Evolutionary conservation across 1,140 invertebrate species (phyloP).

Genomic region (Trialeurodes vaporariorum): DNA sequence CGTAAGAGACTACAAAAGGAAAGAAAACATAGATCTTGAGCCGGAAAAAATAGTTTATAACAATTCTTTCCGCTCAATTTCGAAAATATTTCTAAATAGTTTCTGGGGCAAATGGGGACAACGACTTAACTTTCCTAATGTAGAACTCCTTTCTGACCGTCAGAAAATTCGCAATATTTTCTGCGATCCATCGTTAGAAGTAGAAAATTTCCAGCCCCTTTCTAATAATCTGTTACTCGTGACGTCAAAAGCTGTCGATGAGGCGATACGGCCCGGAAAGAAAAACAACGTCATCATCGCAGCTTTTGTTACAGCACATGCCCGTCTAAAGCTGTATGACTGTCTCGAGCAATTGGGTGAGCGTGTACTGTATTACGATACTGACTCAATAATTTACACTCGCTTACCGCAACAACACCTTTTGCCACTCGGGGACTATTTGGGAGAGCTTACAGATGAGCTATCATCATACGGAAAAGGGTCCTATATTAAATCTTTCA

Average conservation of each 20-base stretch:
- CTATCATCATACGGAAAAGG: slow-evolving; percentile 24
- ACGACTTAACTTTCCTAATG: slow-evolving; percentile 25
- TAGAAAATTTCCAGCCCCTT: slow-evolving; percentile 18
- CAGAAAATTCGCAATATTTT: slow-evolving; percentile 27
- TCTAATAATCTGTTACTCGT: slow-evolving; percentile 26
- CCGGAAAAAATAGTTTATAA: slow-evolving; percentile 30
- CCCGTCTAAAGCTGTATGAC: slow-evolving; percentile 32
- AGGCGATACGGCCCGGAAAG: slow-evolving; percentile 3
- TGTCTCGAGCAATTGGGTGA: slow-evolving; percentile 29
- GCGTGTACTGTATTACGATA: slow-evolving; percentile 34
- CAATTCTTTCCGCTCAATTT: slow-evolving; percentile 26
- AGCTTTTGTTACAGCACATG: slow-evolving; percentile 33
- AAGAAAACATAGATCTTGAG: slow-evolving; percentile 33
- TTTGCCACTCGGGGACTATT: slow-evolving; percentile 21
- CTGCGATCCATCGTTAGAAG: slow-evolving; percentile 21
- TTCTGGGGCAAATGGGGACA: slow-evolving; percentile 33
- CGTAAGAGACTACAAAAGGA: slow-evolving; percentile 28
- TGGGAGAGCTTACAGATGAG: slow-evolving; percentile 31
- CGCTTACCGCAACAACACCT: slow-evolving; percentile 10
- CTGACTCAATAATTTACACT: slow-evolving; percentile 31
- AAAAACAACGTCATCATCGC: slow-evolving; percentile 32
- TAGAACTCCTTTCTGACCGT: slow-evolving; percentile 23
- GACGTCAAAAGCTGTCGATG: slow-evolving; percentile 22
- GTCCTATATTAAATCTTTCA: slow-evolving; percentile 27
- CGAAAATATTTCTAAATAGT: slow-evolving; percentile 31